Evolutionary conservation across 2,888 invertebrate genomes (phyloP).

Genomic region (Bembecia ichneumoniformis): DNA sequence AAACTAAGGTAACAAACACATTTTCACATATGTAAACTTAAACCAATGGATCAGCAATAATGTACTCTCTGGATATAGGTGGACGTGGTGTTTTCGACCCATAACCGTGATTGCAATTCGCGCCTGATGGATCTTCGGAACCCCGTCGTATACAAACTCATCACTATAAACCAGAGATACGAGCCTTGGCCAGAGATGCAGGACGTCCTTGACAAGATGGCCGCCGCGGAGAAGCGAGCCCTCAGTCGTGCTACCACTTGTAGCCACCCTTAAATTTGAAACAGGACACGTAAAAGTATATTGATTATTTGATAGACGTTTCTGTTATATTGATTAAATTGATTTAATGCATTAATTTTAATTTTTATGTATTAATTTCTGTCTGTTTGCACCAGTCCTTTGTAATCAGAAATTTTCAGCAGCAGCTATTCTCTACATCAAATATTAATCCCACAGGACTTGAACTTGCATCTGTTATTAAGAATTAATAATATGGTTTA

Average conservation of each 20-base stretch:
- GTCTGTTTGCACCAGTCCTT: too few species aligned
- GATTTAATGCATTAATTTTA: too few species aligned
- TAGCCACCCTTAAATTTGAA: slow-evolving; percentile 9
- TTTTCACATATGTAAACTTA: background rate
- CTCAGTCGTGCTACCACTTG: slow-evolving; percentile 31
- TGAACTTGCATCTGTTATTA: too few species aligned
- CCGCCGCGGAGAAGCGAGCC: slow-evolving; percentile 33
- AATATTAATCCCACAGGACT: too few species aligned
- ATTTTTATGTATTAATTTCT: too few species aligned
- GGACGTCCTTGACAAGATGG: slow-evolving; percentile 49
- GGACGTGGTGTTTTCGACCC: slow-evolving; percentile 38
- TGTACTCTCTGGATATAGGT: slow-evolving; percentile 25
- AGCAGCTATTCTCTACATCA: too few species aligned
- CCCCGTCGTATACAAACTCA: slow-evolving; percentile 42
- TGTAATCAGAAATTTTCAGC: too few species aligned
- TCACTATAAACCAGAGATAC: slow-evolving; percentile 47
- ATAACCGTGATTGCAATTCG: slow-evolving; percentile 35
- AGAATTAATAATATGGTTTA: too few species aligned
- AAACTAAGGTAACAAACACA: background rate
- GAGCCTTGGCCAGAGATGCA: slow-evolving; percentile 56
- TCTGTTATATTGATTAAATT: too few species aligned
- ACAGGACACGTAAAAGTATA: background rate
- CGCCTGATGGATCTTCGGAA: slow-evolving; percentile 53
- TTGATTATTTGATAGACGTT: too few species aligned
- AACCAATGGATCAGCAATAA: background rate